Base-by-base conservation (phyloP, 2,113 vertebrate genomes). In the Camarhynchus parvulus region DNA sequence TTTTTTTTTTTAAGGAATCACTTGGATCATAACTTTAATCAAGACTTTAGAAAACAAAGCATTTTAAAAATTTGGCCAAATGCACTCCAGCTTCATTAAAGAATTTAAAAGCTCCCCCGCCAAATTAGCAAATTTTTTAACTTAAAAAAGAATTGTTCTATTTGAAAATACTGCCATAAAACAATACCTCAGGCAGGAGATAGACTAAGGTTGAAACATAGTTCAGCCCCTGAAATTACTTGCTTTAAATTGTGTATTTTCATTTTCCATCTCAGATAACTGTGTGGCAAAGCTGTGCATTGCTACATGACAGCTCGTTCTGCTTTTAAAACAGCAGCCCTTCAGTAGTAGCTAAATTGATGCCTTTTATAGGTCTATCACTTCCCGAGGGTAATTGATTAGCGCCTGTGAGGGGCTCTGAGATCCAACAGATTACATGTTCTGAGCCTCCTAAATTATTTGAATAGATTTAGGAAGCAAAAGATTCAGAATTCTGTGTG, bases 291-390 rank as follows among this genome's bases (percentile, higher is more conserved):
- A 28, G 30, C 72, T 90, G 23, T 41, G 79, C 82, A 39, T 39
- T 64, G 79, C 90, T 67, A 94, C 79, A 68, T 56, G 88, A 90
- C 83, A 90, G 90, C 49, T 88, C 68, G 30, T 86, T 94, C 85
- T 81, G 76, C 90, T 94, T 94, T 90, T 87, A 87, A 92, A 94
- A 87, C 77, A 89, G 61, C 56, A 78, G 72, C 85, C 63, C 74
- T 95, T 84, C 83, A 82, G 58, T 3, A 82, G 74, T 33, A 84
- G 89, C 79, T 83, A 88, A 95, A 96, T 53, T 78, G 72, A 74
- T 68, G 92, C 88, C 88, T 93, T 92, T 80, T 70, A 67, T 86
- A 87, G 83, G 90, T 83, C 85, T 68, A 31, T 95, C 92, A 93
- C 76, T 90, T 83, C 90, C 37, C 31, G 33, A 77, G 49, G 52